Evolutionary conservation across 2,888 invertebrate species (phyloP), one percentile per base, ranked within the genome.

Genomic region (Parnassius orleans): DNA sequence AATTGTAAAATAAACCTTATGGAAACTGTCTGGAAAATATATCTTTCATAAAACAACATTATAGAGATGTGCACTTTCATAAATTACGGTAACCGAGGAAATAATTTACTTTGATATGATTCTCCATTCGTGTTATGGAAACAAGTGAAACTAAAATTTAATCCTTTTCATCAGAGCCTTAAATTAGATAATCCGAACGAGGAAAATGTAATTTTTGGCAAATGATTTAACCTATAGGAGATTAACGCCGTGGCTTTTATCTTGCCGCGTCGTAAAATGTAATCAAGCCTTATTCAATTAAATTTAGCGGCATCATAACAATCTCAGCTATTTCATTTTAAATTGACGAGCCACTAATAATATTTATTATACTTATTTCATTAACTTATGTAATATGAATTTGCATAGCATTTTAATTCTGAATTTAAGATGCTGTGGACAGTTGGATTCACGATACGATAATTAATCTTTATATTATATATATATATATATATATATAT

Each of bases 211-310:
- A 83, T 86, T 88, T 89, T 87, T 89, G 86, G 83, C 84, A 87
- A 90, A 90, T 90, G 88, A 89, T 89, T 89, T 87, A 80, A 83
- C 80, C 77, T 75, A 33, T 33, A 73, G 76, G 75, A 86, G 88
- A 89, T 90, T 89, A 90, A 89, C 85, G 81, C 80, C 79, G 80
- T 73, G 86, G 83, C 81, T 87, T 89, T 82, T 74, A 74, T 75
- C 44, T 77, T 79, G 79, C 76, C 79, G 79, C 79, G 82, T 84
- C 87, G 83, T 87, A 84, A 90, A 90, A 87, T 89, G 87, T 90
- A 86, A 88, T 84, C 90, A 87, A 88, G 78, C 84, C 84, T 87
- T 87, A 90, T 90, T 90, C 87, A 86, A 90, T 91, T 90, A 89
- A 90, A 90, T 85, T 84, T 77, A 80, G 85, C 82, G 84, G 84